Conservation (phyloP, 2,113 vertebrate species). For the Tor tambroides region DNA sequence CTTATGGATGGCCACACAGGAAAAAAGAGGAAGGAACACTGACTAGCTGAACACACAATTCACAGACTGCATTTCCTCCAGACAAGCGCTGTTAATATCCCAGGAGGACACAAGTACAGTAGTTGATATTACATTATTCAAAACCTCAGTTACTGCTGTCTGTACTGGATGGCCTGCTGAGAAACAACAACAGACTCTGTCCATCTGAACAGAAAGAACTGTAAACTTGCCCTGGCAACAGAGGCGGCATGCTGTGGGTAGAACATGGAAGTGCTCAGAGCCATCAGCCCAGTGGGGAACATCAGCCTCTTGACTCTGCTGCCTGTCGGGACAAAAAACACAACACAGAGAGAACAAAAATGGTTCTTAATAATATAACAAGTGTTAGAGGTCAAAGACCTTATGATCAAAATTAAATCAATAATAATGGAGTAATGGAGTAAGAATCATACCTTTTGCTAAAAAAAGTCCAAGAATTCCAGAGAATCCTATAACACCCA, state of each 20-base stretch:
- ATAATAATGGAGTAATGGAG: not conserved
- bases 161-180: not conserved
- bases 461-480: slow-evolving; percentile 89
- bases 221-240: slow-evolving; percentile 81
- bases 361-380: not conserved
- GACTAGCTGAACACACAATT: slow-evolving; percentile 45
- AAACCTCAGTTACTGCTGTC: not conserved
- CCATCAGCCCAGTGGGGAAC: slow-evolving; percentile 85
- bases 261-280: slow-evolving; percentile 87
- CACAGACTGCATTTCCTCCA: slow-evolving; percentile 62
- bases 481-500: slow-evolving; percentile 87
- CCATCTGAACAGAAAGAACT: slow-evolving; percentile 4
- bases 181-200: not conserved
- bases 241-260: slow-evolving; percentile 87
- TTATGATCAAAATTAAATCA: not conserved
- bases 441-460: slow-evolving; percentile 80
- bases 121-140: not conserved
- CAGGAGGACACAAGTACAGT: not conserved
- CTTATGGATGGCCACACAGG: slow-evolving; percentile 18
- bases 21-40: slow-evolving; percentile 53
- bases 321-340: slow-evolving; percentile 71
- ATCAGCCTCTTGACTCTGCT: slow-evolving; percentile 86
- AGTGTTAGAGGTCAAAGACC: not conserved
- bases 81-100: not conserved
- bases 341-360: not conserved